Percentiles rank a stretch among this genome's conserved stretches.
phyloP scores from a whole-genome alignment of 2,888 invertebrate species.

The Synergus umbraculus region DNA sequence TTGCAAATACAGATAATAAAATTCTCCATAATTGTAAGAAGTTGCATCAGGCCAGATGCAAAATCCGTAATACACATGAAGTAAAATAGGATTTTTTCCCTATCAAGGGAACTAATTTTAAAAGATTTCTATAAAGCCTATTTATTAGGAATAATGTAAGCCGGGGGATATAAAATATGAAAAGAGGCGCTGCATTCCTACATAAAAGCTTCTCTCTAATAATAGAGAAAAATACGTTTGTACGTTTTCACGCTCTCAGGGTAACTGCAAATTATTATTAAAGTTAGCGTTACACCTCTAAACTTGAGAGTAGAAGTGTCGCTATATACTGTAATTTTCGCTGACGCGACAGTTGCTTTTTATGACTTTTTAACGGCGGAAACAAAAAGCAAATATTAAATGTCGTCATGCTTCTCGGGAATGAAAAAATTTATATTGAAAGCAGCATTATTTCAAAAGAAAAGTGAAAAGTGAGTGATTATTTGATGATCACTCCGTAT shows the following conservation, averaged over 20 bases:
- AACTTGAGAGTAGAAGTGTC: slow-evolving; percentile 23
- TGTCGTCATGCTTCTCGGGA: neutral
- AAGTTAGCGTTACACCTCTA: slow-evolving; percentile 19
- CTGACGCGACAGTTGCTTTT: slow-evolving; percentile 14
- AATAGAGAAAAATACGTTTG: slow-evolving; percentile 33
- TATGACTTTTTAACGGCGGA: neutral
- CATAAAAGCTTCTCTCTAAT: slow-evolving; percentile 36
- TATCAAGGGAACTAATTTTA: neutral
- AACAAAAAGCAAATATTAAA: neutral
- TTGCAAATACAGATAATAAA: neutral
- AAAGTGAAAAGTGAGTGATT: neutral
- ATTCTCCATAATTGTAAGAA: neutral
- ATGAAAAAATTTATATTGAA: accelerated
- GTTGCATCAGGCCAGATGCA: neutral
- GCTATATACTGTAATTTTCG: slow-evolving; percentile 9
- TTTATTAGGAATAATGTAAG: slow-evolving; percentile 21
- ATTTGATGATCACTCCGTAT: no score
- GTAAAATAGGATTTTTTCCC: neutral
- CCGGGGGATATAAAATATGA: slow-evolving; percentile 24
- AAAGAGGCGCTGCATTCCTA: slow-evolving; percentile 21
- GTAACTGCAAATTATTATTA: slow-evolving; percentile 38
- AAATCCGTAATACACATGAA: neutral
- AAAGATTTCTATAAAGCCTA: neutral
- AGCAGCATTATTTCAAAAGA: neutral
- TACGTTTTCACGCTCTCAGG: slow-evolving; percentile 30